A percentile compares a stretch with the other conserved stretches of the same genome.
These are phyloP conservation scores for Augochlora pura DNA, from an alignment of 1,140 invertebrate species.

Conservation along the genomic window DNA sequence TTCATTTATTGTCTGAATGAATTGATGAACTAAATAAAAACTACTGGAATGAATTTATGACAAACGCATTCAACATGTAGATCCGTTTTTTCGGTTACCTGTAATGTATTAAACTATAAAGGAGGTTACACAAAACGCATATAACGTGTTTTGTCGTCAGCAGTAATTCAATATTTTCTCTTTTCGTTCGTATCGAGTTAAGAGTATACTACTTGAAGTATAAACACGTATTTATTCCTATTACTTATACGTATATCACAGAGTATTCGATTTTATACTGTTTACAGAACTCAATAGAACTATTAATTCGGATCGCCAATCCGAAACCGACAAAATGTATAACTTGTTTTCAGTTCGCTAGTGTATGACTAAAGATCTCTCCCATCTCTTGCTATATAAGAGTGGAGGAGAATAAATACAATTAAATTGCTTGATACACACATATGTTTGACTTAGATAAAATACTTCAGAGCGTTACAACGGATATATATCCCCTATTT, in stretches of 20 bases:
- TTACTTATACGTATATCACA: not conserved
- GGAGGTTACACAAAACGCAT: slow-evolving; percentile 42
- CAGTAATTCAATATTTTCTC: slow-evolving; percentile 47
- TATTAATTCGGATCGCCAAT: too few species aligned
- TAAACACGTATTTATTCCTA: slow-evolving; percentile 16
- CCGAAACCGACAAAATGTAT: not conserved
- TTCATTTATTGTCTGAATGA: not conserved
- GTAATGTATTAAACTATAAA: slow-evolving; percentile 10
- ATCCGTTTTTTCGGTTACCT: slow-evolving; percentile 4
- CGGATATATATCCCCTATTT: not conserved
- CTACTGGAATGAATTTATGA: not conserved
- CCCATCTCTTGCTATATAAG: not conserved
- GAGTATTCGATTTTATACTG: slow-evolving; percentile 2
- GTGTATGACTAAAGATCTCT: not conserved
- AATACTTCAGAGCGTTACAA: not conserved
- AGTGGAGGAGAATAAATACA: not conserved
- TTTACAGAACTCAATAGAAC: too few species aligned
- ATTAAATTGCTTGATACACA: slow-evolving; percentile 12
- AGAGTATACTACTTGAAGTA: slow-evolving; percentile 19
- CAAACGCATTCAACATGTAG: not conserved
- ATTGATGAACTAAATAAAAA: not conserved
- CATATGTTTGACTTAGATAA: slow-evolving; percentile 37
- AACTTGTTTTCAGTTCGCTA: not conserved
- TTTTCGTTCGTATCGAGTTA: slow-evolving; percentile 16
- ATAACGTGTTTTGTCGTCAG: slow-evolving; percentile 57